Evolutionary conservation across 2,797 vertebrate genomes (phyloP).

Genomic region (Pseudochirops cupreus): DNA sequence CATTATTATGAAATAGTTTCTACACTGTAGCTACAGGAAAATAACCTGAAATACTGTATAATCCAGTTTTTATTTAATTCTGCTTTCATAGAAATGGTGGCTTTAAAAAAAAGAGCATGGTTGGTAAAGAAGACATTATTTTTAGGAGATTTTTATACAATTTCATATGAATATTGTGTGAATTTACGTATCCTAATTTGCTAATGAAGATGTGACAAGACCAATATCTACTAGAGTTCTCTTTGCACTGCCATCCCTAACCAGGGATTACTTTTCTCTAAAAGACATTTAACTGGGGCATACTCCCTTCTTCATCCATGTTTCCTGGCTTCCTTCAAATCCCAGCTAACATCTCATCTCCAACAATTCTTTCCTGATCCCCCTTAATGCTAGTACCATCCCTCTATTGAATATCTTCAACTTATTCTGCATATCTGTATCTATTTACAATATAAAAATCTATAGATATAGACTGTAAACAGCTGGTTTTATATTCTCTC

Average conservation of each 20-base stretch:
- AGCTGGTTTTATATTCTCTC: too few species aligned
- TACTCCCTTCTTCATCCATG: neutral
- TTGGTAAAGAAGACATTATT: neutral
- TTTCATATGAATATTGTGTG: neutral
- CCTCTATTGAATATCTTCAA: neutral
- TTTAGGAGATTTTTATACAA: neutral
- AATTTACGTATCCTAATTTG: neutral
- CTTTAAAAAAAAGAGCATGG: conserved; percentile 32
- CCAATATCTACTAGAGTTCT: neutral
- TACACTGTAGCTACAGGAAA: neutral
- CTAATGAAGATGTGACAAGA: neutral
- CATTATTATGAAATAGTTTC: neutral
- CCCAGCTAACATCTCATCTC: neutral
- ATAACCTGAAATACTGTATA: neutral
- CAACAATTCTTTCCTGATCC: neutral
- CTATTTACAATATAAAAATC: neutral
- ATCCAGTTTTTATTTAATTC: neutral
- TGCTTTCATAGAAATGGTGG: conserved; percentile 8
- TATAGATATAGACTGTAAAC: neutral
- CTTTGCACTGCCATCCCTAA: neutral
- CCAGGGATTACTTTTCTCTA: neutral
- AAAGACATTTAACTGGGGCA: neutral
- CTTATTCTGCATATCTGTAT: neutral
- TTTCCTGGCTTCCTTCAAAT: neutral
- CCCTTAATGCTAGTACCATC: neutral